These are phyloP conservation scores for Machaerirhynchus nigripectus DNA, from an alignment of 2,113 vertebrate species.

Conservation along the genomic window DNA sequence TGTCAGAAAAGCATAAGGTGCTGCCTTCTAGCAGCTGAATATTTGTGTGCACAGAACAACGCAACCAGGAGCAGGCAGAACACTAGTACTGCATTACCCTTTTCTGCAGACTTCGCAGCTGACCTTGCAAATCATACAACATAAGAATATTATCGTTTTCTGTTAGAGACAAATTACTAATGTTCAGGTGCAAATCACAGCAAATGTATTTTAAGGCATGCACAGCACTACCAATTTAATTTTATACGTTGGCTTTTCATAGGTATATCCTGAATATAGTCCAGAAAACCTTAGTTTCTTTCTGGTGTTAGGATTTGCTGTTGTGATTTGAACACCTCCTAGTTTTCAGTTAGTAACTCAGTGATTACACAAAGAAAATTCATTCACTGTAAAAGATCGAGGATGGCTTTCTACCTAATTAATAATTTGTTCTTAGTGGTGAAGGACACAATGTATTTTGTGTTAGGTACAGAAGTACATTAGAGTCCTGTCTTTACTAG, in stretches of 20 bases:
- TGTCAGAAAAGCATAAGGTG: neutral
- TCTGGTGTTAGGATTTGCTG: neutral
- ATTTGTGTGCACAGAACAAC: neutral
- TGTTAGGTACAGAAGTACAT: neutral
- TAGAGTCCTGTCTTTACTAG: neutral
- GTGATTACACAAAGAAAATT: neutral
- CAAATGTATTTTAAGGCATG: neutral
- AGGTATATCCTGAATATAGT: neutral
- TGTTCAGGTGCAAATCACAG: neutral
- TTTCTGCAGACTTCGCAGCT: neutral
- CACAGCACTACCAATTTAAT: neutral
- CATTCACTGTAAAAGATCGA: neutral
- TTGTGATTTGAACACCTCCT: neutral
- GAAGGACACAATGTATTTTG: neutral
- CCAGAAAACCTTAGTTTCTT: neutral
- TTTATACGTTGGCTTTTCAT: neutral
- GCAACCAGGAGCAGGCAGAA: neutral
- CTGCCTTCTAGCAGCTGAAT: neutral
- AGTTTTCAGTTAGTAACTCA: neutral
- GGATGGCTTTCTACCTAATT: neutral
- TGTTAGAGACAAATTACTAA: neutral
- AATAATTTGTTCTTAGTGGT: neutral
- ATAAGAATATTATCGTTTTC: accelerated
- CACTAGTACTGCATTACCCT: neutral
- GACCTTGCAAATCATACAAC: neutral